Percentiles rank a stretch among this genome's conserved stretches.
Evolutionary conservation across 2,888 invertebrate species (phyloP).

Genomic region (Scaptomyza flava): DNA sequence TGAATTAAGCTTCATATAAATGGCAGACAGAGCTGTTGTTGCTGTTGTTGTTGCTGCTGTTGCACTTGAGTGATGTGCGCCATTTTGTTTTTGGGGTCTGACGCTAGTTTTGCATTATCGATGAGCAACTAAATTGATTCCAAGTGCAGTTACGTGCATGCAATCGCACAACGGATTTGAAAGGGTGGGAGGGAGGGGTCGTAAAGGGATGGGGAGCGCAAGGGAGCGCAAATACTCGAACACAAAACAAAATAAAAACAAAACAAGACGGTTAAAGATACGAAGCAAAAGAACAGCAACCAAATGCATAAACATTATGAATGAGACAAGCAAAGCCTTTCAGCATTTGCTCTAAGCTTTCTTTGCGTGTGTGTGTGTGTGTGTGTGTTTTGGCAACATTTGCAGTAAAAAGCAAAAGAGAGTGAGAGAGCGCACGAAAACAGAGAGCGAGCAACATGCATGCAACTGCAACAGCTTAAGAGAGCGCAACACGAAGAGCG

Average conservation of each 20-base stretch:
- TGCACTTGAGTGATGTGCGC: conserved; percentile 62
- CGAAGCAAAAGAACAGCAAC: conserved; percentile 8
- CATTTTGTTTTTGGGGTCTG: conserved; percentile 65
- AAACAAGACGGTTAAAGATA: not conserved
- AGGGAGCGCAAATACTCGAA: not conserved
- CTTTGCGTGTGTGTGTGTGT: conserved; percentile 14
- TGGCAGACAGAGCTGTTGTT: conserved; percentile 33
- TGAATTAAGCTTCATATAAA: conserved; percentile 65
- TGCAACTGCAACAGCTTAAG: conserved; percentile 52
- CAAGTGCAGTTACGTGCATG: conserved; percentile 75
- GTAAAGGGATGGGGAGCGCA: not conserved
- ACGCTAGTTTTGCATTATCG: conserved; percentile 69
- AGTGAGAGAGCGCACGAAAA: conserved; percentile 14
- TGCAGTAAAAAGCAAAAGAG: not conserved
- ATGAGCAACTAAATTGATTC: conserved; percentile 74
- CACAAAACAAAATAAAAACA: not conserved
- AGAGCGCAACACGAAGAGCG: conserved; percentile 31
- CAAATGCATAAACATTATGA: conserved; percentile 53
- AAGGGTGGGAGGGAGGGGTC: not conserved
- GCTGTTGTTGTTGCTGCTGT: conserved; percentile 10
- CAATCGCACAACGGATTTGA: conserved; percentile 23
- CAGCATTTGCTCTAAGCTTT: conserved; percentile 16
- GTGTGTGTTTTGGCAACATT: conserved; percentile 60
- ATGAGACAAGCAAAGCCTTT: conserved; percentile 60
- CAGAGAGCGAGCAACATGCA: conserved; percentile 51